These are phyloP conservation scores for Uria aalge DNA, from an alignment of 2,113 vertebrate species.

Conservation along the genomic window DNA sequence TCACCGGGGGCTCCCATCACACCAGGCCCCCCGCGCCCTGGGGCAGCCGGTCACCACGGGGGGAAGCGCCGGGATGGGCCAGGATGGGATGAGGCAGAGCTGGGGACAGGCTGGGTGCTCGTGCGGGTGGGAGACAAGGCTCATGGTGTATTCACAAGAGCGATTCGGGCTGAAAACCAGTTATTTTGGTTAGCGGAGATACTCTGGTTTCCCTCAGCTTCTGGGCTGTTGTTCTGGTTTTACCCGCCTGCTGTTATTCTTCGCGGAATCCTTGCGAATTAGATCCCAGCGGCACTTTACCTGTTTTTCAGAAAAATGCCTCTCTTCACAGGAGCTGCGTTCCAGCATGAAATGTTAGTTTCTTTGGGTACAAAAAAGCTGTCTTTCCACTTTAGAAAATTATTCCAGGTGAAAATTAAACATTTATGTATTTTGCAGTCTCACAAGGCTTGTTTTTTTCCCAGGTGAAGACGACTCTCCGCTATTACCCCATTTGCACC, in stretches of 20 bases:
- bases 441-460: background rate
- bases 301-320: background rate
- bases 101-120: rapidly evolving
- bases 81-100: background rate
- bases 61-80: rapidly evolving
- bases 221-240: background rate
- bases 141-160: rapidly evolving
- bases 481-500: background rate
- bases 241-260: background rate
- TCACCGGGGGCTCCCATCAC: rapidly evolving
- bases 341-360: background rate
- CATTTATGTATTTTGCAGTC: background rate
- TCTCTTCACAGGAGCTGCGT: background rate
- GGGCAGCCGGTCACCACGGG: rapidly evolving
- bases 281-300: background rate
- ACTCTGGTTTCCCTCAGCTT: background rate
- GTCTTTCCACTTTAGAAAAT: background rate
- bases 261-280: background rate
- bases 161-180: background rate
- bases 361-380: background rate
- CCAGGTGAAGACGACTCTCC: background rate
- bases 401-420: background rate
- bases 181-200: background rate
- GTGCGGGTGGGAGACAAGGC: rapidly evolving
- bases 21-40: rapidly evolving